Percentiles rank a stretch among this genome's conserved stretches.
Evolutionary conservation across 2,888 invertebrate genomes (phyloP).

Genomic region (Beris chalybata): DNA sequence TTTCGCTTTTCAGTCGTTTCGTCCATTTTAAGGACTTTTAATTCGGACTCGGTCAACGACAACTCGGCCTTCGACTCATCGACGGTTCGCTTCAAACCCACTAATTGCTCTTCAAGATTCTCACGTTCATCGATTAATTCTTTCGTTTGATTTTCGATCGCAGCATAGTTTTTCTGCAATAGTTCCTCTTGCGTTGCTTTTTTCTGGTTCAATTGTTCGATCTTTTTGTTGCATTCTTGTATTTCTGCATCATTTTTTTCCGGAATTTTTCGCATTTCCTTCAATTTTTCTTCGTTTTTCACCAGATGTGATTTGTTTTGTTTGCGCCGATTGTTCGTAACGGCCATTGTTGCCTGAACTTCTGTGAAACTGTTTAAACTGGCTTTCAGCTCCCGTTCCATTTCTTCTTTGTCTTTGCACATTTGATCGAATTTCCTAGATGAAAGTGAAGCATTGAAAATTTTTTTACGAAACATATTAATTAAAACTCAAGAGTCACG

Average conservation of each 20-base stretch:
- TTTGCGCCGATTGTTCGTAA: constrained; percentile 73
- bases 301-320: constrained; percentile 70
- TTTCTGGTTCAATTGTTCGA: constrained; percentile 60
- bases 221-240: constrained; percentile 63
- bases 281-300: constrained; percentile 69
- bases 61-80: constrained; percentile 68
- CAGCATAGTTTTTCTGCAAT: constrained; percentile 64
- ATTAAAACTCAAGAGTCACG: background rate
- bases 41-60: constrained; percentile 69
- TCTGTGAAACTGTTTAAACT: constrained; percentile 69
- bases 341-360: constrained; percentile 67
- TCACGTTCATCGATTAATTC: constrained; percentile 61
- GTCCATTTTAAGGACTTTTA: constrained; percentile 68
- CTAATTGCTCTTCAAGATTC: constrained; percentile 63
- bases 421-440: constrained; percentile 61
- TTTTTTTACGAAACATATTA: background rate
- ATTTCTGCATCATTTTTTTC: constrained; percentile 75
- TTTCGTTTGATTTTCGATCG: constrained; percentile 61
- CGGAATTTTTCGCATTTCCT: constrained; percentile 66
- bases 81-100: constrained; percentile 68
- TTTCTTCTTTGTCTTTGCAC: constrained; percentile 62
- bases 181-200: constrained; percentile 62
- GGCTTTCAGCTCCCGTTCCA: constrained; percentile 64
- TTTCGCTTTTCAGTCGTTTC: constrained; percentile 52
- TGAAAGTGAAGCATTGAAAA: background rate